Base-by-base conservation (phyloP, 1,140 invertebrate genomes). In the Probaryconus sp. region DNA sequence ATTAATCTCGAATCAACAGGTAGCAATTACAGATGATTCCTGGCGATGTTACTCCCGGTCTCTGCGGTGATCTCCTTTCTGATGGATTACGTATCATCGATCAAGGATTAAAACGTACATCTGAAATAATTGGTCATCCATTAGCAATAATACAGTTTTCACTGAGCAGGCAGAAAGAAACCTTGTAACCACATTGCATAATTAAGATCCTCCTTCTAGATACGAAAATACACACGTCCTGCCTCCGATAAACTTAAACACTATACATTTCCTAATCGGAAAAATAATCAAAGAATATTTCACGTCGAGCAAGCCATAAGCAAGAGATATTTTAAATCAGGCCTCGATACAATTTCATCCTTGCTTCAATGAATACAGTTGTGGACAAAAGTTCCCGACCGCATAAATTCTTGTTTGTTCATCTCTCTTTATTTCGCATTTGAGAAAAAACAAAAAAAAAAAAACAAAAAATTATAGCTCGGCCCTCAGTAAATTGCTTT, bases 191-290 rank as follows among this genome's bases (percentile, higher is more conserved):
- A 30, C 24, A 38, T 69, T 53, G 55, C 55, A 61, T 53, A 69
- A 69, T 69, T 69, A 60, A 69, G 53, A 69, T 61, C 45, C 61
- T n/a, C n/a, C 48, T 37, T 47, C 37, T 53, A 53, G 65, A 69
- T 69, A 61, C 55, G 65, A 55, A 53, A 45, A 69, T 53, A 45
- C 47, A n/a, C n/a, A 53, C 26, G 47, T 60, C 55, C 16, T 51
- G 43, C 5, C 64, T 68, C 21, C 37, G 64, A 60, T 69, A 69
- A n/a, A 69, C 47, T 69, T 58, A 51, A 51, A 51, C 53, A 37
- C 37, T 60, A 58, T 51, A 18, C 53, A 33, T 50, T 58, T 42
- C 45, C 53, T 55, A 55, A 65, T 65, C 61, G 40, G 35, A 65
- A 55, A 55, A 55, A 65, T 65, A 47, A 65, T 65, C 50, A 55